phyloP scores from a whole-genome alignment of 2,797 vertebrate genomes.

The Lemur catta region DNA sequence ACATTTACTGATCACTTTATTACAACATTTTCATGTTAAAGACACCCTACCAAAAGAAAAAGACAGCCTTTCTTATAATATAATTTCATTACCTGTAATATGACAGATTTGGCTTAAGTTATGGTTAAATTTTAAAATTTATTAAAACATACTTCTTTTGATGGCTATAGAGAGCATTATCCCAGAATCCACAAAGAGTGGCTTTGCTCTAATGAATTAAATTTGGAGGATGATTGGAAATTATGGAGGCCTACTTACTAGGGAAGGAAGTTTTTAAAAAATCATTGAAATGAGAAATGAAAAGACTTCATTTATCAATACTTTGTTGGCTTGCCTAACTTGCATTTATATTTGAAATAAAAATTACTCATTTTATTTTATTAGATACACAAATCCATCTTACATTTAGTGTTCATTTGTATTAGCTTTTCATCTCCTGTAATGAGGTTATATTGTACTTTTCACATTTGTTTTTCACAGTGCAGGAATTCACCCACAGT shows the following conservation, averaged over 20 bases:
- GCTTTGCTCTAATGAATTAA: not conserved
- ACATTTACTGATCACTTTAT: not conserved
- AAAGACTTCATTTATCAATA: not conserved
- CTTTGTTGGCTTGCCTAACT: not conserved
- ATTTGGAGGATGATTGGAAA: not conserved
- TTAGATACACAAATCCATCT: no score
- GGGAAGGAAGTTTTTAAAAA: not conserved
- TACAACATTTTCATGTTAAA: not conserved
- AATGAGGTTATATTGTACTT: not conserved
- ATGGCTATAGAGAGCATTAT: not conserved
- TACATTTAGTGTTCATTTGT: not conserved
- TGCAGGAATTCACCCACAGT: not conserved
- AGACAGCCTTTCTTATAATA: not conserved
- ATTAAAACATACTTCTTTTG: not conserved
- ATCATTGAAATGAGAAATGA: not conserved
- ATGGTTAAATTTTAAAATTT: not conserved
- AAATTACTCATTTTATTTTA: no score
- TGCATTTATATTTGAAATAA: not conserved
- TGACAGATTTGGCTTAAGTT: not conserved
- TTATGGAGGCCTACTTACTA: not conserved
- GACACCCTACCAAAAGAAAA: not conserved
- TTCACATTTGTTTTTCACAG: not conserved
- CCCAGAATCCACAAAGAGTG: not conserved
- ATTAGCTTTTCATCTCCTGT: not conserved
- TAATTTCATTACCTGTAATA: not conserved